phyloP scores from a whole-genome alignment of 1,140 invertebrate species.

The Heliothis virescens region DNA sequence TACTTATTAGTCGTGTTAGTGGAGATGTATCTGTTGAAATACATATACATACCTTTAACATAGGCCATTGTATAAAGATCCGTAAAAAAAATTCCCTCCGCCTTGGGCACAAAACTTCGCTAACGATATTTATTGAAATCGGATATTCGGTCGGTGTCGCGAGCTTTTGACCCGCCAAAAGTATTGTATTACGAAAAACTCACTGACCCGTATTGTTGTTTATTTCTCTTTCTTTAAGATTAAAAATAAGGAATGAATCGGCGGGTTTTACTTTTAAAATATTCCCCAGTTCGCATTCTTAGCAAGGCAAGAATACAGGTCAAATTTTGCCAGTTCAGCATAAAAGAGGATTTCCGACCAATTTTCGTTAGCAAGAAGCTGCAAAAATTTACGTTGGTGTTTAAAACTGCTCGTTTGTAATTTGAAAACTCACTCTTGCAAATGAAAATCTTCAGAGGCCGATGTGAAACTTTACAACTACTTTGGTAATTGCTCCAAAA shows the following conservation, averaged over 20 bases:
- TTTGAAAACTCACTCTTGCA: conserved; percentile 70
- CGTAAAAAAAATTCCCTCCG: conserved; percentile 2
- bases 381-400: conserved; percentile 17
- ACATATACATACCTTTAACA: neutral
- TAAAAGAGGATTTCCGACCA: neutral
- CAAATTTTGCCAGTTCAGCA: neutral
- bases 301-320: neutral
- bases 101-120: conserved; percentile 20
- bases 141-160: conserved; percentile 37
- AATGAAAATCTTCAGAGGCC: conserved; percentile 71
- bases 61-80: neutral
- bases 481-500: conserved; percentile 78
- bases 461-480: conserved; percentile 76
- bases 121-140: conserved; percentile 47
- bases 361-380: conserved; percentile 26
- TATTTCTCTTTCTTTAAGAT: conserved; percentile 35
- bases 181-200: conserved; percentile 46
- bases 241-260: conserved; percentile 17
- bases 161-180: conserved; percentile 43
- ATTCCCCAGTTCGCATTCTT: neutral
- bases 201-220: conserved; percentile 40
- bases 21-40: neutral
- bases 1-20: too few relatives aligned
- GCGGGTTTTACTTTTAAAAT: conserved; percentile 18
- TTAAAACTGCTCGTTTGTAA: conserved; percentile 59